Evolutionary conservation across 2,797 vertebrate genomes (phyloP), one percentile per base, ranked within the genome.

Genomic region (Bradypodion pumilum): DNA sequence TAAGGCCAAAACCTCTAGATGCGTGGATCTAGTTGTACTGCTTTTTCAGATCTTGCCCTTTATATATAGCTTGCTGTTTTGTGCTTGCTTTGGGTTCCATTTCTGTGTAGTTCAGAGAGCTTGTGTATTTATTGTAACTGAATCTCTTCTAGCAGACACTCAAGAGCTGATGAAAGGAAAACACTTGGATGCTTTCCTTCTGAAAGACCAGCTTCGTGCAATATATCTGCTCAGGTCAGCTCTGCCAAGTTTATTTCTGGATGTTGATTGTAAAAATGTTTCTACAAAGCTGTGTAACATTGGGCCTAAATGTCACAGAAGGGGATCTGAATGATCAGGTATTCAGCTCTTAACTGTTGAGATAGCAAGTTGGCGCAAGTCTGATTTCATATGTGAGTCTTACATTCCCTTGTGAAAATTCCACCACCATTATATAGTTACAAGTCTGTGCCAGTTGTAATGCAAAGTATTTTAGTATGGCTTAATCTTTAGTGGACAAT

Each of bases 231-330:
- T 32, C 35, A 75, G 60, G 23, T 2, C 83, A 69, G 66, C 52
- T 42, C 3, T 82, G 83, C 73, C 37, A 74, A 69, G 85, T 91
- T 94, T 95, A 93, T 93, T 94, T 94, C 86, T 91, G 88, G 90
- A 84, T 72, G 46, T 2, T 12, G 62, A 72, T 56, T 56, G 59
- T 92, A 86, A 93, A 83, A 80, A 76, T 62, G 29, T 76, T 90
- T 82, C 89, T 90, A 77, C 27, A 62, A 75, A 83, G 83, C 84
- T 88, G 84, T 46, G 68, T 65, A 3, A 66, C 52, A 69, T 59
- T 76, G 83, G 77, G 65, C 87, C 63, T 92, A 90, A 93, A 94
- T 94, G 91, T 88, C 92, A 89, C 19, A 7, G 44, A 79, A 85
- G 87, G 88, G 87, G 68, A 78, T 60, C 32, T 83, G 76, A 80